Evolutionary conservation across 2,888 invertebrate species (phyloP).

Genomic region (Panopea generosa): DNA sequence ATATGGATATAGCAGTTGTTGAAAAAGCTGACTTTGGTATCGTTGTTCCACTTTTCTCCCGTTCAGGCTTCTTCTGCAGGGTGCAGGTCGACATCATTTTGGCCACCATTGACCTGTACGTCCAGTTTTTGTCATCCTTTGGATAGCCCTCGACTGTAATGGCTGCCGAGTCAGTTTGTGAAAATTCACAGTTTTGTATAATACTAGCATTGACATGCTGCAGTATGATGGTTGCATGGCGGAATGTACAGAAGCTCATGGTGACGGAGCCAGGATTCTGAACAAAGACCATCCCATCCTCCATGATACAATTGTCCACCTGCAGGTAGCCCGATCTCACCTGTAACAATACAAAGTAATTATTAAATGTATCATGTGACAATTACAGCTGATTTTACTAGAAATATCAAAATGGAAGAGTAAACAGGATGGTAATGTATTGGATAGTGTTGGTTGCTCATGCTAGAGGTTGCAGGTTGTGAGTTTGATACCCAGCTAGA

Average conservation of each 20-base stretch:
- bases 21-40: slow-evolving; percentile 67
- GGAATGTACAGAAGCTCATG: slow-evolving; percentile 78
- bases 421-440: no score
- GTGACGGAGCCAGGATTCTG: slow-evolving; percentile 77
- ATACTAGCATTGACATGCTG: slow-evolving; percentile 78
- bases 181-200: slow-evolving; percentile 81
- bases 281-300: slow-evolving; percentile 81
- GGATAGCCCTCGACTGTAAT: slow-evolving; percentile 78
- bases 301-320: slow-evolving; percentile 81
- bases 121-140: slow-evolving; percentile 77
- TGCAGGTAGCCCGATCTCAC: slow-evolving; percentile 78
- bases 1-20: slow-evolving; percentile 49
- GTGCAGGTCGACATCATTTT: slow-evolving; percentile 61
- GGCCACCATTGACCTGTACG: slow-evolving; percentile 62
- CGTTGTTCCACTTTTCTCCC: slow-evolving; percentile 53
- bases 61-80: slow-evolving; percentile 44
- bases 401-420: no score
- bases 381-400: no score
- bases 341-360: slow-evolving; percentile 65
- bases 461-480: no score
- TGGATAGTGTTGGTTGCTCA: no score
- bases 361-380: not conserved
- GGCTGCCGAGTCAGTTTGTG: slow-evolving; percentile 77
- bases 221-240: slow-evolving; percentile 76
- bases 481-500: no score